These are phyloP conservation scores for Macrophya annulata DNA, from an alignment of 2,888 invertebrate species.

Conservation along the genomic window DNA sequence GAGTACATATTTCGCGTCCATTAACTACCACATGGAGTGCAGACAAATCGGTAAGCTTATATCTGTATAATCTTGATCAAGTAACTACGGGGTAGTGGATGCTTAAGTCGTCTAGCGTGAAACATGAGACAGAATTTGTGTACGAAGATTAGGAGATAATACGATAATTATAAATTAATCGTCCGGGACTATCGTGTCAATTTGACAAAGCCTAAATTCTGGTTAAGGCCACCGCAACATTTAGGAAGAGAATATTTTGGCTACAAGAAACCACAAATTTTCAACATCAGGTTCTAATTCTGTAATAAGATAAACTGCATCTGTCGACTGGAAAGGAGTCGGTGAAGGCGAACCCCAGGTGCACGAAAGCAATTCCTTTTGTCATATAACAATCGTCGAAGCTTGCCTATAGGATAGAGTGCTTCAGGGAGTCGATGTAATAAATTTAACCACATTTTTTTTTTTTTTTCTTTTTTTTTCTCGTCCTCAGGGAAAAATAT, in stretches of 20 bases:
- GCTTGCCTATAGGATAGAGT: background rate
- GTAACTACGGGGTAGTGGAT: background rate
- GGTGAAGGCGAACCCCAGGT: constrained; percentile 13
- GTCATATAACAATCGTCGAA: constrained; percentile 4
- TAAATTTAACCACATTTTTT: constrained; percentile 1
- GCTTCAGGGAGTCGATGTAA: constrained; percentile 11
- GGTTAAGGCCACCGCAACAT: background rate
- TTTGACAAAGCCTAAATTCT: background rate
- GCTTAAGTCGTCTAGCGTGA: constrained; percentile 1
- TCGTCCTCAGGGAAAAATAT: background rate
- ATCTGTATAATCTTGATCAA: constrained; percentile 25
- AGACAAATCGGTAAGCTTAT: constrained; percentile 37
- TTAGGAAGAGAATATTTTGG: background rate
- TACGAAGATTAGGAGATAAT: constrained; percentile 23
- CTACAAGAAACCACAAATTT: too few species aligned
- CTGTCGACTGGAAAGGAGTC: background rate
- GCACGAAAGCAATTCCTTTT: background rate
- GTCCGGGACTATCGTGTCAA: background rate
- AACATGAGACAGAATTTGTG: constrained; percentile 17
- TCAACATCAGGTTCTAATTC: background rate
- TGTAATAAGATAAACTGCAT: constrained; percentile 9
- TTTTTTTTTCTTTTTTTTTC: background rate
- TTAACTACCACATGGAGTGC: constrained; percentile 7
- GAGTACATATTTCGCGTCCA: constrained; percentile 17
- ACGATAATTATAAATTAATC: constrained; percentile 39